A percentile compares a stretch with the other conserved stretches of the same genome.
Conservation (phyloP, 1,140 invertebrate genomes). For the Cydia pomonella region DNA sequence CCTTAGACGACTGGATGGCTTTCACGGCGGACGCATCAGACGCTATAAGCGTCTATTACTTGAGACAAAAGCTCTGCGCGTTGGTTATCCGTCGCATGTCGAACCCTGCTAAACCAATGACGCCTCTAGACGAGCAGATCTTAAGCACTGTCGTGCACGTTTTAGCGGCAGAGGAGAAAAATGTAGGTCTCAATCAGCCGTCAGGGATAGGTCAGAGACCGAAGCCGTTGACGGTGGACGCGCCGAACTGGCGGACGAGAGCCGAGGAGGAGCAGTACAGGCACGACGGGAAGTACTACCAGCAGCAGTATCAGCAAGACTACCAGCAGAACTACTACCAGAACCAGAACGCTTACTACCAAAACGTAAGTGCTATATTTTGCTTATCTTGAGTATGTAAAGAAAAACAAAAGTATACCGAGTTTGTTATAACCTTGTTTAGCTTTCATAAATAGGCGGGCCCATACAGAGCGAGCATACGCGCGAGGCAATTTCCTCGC, state of each 20-base stretch:
- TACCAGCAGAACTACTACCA: slow-evolving; percentile 55
- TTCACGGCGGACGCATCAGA: slow-evolving; percentile 86
- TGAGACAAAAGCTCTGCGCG: slow-evolving; percentile 90
- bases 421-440: too few relatives aligned
- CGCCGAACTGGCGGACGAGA: slow-evolving; percentile 56
- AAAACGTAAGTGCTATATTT: slow-evolving; percentile 7
- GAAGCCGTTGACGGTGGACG: slow-evolving; percentile 83
- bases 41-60: slow-evolving; percentile 85
- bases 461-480: too few relatives aligned
- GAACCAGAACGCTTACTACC: slow-evolving; percentile 51
- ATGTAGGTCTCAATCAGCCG: slow-evolving; percentile 86
- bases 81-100: slow-evolving; percentile 87
- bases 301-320: slow-evolving; percentile 50
- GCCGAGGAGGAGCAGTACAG: slow-evolving; percentile 54
- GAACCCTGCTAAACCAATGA: slow-evolving; percentile 84
- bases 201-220: slow-evolving; percentile 89
- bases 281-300: slow-evolving; percentile 53
- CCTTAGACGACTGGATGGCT: slow-evolving; percentile 90
- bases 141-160: slow-evolving; percentile 85
- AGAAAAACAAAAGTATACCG: too few relatives aligned
- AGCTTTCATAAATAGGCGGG: slow-evolving; percentile 35
- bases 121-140: slow-evolving; percentile 86
- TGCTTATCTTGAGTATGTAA: neutral
- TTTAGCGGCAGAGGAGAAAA: slow-evolving; percentile 87
- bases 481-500: too few relatives aligned